Evolutionary conservation across 2,113 vertebrate genomes (phyloP).

Genomic region (Hippocampus zosterae): DNA sequence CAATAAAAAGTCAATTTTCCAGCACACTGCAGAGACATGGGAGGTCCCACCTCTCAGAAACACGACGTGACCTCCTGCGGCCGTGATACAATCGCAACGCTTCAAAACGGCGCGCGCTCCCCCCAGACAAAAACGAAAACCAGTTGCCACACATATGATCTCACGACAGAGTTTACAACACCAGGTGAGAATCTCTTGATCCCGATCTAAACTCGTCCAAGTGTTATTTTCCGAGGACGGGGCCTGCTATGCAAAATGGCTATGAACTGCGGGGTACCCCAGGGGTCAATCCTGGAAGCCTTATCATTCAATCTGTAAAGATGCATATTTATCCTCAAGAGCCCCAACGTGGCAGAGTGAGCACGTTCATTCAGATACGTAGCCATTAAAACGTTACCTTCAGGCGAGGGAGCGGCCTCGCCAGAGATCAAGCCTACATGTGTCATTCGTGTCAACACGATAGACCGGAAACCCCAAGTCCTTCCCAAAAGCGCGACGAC

Average conservation of each 20-base stretch:
- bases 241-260: neutral
- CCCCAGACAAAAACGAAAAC: neutral
- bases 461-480: neutral
- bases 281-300: neutral
- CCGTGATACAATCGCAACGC: neutral
- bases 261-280: neutral
- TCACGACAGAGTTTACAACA: too few species aligned
- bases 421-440: slow-evolving; percentile 24
- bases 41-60: neutral
- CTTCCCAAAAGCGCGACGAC: neutral
- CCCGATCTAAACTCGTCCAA: too few species aligned
- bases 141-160: too few species aligned
- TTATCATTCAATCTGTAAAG: neutral
- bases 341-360: too few species aligned
- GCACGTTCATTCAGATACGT: neutral
- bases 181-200: too few species aligned
- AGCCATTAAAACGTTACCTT: slow-evolving; percentile 43
- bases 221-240: too few species aligned
- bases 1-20: neutral
- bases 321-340: too few species aligned
- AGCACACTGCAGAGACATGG: neutral
- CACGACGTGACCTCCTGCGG: neutral
- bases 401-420: slow-evolving; percentile 29
- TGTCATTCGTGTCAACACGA: slow-evolving; percentile 16
- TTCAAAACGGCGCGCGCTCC: neutral